Evolutionary conservation across 92 coral and sea anemone species (phyloP).

Genomic region (Bergia puertoricense): DNA sequence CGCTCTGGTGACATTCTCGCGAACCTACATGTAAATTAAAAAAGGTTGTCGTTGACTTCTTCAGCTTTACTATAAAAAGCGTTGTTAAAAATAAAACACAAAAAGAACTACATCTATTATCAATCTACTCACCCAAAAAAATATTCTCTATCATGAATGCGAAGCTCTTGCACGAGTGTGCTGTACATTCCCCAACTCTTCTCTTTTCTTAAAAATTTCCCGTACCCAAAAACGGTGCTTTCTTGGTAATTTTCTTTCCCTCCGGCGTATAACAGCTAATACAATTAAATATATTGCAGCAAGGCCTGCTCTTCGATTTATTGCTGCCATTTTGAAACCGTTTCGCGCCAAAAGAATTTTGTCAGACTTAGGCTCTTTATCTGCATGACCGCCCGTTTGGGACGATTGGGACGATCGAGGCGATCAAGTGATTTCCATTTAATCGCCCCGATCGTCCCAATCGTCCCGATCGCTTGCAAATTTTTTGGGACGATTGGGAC

Average conservation of each 20-base stretch:
- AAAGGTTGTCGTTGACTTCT: background rate
- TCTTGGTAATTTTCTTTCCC: background rate
- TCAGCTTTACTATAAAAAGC: too few relatives aligned
- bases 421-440: too few relatives aligned
- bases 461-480: background rate
- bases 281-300: background rate
- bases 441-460: background rate
- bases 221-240: background rate
- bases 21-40: background rate
- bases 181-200: too few relatives aligned
- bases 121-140: background rate
- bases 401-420: too few relatives aligned
- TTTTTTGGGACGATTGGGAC: background rate
- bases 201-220: background rate
- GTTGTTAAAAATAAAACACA: too few relatives aligned
- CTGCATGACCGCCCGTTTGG: too few relatives aligned
- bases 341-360: conserved; percentile 10
- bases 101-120: too few relatives aligned
- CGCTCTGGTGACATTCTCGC: conserved; percentile 11
- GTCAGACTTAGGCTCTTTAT: background rate
- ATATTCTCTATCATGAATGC: background rate
- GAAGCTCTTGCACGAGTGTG: too few relatives aligned
- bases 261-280: background rate
- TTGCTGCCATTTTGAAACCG: conserved; percentile 7
- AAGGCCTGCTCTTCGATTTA: background rate